phyloP scores from a whole-genome alignment of 2,113 vertebrate genomes.

The Scalopus aquaticus region DNA sequence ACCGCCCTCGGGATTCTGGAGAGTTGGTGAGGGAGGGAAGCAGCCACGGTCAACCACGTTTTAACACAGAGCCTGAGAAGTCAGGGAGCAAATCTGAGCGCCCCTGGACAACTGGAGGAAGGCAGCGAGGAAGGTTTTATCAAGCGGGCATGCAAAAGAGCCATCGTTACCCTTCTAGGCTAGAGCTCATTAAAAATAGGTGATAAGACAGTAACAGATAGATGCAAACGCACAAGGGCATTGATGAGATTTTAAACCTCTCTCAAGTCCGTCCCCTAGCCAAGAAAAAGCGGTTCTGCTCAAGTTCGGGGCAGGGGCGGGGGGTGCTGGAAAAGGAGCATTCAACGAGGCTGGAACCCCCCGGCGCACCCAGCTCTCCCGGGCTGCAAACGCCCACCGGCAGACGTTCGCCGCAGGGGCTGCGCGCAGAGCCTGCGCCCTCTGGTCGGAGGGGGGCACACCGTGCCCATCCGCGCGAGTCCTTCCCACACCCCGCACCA shows the following conservation, averaged over 20 bases:
- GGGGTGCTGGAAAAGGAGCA: neutral
- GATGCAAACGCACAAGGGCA: neutral
- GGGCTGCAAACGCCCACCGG: conserved; percentile 44
- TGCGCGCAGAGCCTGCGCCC: neutral
- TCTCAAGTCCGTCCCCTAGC: neutral
- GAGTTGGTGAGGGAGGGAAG: neutral
- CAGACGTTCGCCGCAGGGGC: conserved; percentile 24
- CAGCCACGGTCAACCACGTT: neutral
- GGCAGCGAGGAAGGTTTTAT: neutral
- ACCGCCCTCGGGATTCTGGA: neutral
- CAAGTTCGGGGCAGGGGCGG: neutral
- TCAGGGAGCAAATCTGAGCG: neutral
- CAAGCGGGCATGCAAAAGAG: neutral
- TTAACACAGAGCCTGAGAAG: neutral
- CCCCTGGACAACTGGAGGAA: neutral
- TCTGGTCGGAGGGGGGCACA: neutral
- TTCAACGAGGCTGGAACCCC: neutral
- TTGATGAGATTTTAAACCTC: neutral
- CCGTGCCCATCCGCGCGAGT: neutral
- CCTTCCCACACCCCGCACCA: neutral
- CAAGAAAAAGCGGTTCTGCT: neutral
- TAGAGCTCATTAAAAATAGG: neutral
- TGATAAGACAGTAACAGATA: neutral
- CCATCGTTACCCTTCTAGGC: neutral
- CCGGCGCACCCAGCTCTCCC: neutral